Base-by-base conservation (phyloP, 2,888 invertebrate genomes). In the Tetrapedia diversipes region DNA sequence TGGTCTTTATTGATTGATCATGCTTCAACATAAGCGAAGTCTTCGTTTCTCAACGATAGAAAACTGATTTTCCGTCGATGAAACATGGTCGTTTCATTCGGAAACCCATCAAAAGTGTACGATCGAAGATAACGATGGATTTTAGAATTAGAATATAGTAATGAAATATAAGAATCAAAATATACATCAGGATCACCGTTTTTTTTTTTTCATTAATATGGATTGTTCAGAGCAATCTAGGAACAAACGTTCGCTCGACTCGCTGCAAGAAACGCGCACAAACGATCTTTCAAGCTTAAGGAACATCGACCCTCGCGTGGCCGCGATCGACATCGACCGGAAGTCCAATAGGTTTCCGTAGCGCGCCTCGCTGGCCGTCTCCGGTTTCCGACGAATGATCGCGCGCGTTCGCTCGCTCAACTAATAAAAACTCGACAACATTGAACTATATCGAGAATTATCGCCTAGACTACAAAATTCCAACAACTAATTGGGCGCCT, bases 401-500 rank as follows among this genome's bases (percentile, higher is more conserved):
- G 41, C 60, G 53, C 59, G 37, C 77, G 61, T 53, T 63, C 78
- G 67, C 72, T 74, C 79, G 82, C 80, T 76, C 80, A 84, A 82
- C 85, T 87, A 86, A 86, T 83, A 83, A 86, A 87, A 85, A 87
- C 84, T 86, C 86, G 87, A 88, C 88, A 90, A 90, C 90, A 90
- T 88, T 89, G 85, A 89, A 89, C 89, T 90, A 89, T 87, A 85
- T 86, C 87, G 85, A 87, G 86, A 89, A 88, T 86, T 89, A 89
- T 88, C 86, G 83, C 83, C 86, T 88, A 89, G 80, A 86, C 88
- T 89, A 89, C 87, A 88, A 89, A 90, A 89, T 89, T 90, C 87
- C 90, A 90, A 90, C 89, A 90, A 90, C 89, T 90, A 89, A 88
- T 87, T 85, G 86, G 89, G 89, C 89, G 89, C 88, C 88, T 85